Percentiles rank a stretch among this genome's conserved stretches.
phyloP scores from a whole-genome alignment of 37 sponge, comb jelly and placozoan species.

The Hormiphora californensis region DNA sequence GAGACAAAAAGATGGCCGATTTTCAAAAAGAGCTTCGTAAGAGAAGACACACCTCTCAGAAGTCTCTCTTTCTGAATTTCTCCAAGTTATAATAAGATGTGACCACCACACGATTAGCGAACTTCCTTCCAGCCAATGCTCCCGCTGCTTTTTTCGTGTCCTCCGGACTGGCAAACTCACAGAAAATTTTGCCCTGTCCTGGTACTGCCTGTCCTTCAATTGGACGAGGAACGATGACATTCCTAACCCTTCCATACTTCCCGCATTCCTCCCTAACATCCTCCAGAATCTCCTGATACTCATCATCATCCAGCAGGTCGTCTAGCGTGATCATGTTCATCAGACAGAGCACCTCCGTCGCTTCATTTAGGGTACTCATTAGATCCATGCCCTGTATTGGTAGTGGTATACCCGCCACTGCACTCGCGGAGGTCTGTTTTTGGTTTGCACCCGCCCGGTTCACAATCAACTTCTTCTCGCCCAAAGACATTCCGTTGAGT shows the following conservation, averaged over 20 bases:
- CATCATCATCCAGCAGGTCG: slow-evolving; percentile 93
- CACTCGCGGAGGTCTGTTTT: slow-evolving; percentile 62
- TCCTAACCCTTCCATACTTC: slow-evolving; percentile 77
- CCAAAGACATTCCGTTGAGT: slow-evolving; percentile 94
- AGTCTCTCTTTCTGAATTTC: slow-evolving; percentile 74
- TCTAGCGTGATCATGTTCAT: slow-evolving; percentile 97
- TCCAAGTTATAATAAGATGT: slow-evolving; percentile 85
- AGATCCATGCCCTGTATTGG: slow-evolving; percentile 25
- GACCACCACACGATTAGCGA: slow-evolving; percentile 94
- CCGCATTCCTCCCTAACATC: slow-evolving; percentile 94
- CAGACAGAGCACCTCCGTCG: slow-evolving; percentile 69
- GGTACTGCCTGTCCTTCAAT: slow-evolving; percentile 73
- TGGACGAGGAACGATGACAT: slow-evolving; percentile 87
- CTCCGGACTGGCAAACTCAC: slow-evolving; percentile 70
- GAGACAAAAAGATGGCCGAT: too few relatives aligned
- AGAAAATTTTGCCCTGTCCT: slow-evolving; percentile 94
- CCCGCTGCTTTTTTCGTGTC: slow-evolving; percentile 67
- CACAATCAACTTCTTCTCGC: slow-evolving; percentile 99
- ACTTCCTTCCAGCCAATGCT: slow-evolving; percentile 92
- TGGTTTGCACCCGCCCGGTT: slow-evolving; percentile 95
- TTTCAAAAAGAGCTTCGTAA: too few relatives aligned
- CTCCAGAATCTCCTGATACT: slow-evolving; percentile 95
- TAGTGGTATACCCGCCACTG: slow-evolving; percentile 15
- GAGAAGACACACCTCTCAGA: too few relatives aligned
- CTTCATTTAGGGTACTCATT: slow-evolving; percentile 36